A percentile compares a stretch with the other conserved stretches of the same genome.
Evolutionary conservation across 2,113 vertebrate genomes (phyloP).

Genomic region (Okapia johnstoni): DNA sequence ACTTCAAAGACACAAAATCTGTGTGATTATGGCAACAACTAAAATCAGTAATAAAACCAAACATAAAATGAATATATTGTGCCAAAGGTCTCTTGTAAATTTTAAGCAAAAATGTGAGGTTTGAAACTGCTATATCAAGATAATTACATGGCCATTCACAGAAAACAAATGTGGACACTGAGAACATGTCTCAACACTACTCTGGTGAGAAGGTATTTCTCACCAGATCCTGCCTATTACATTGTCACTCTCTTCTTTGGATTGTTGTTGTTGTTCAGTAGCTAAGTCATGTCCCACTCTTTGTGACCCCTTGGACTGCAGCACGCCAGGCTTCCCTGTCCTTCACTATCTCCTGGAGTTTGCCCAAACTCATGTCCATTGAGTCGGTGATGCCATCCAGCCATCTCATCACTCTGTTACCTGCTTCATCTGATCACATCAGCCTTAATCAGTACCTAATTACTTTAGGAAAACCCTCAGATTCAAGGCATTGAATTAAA

Average conservation of each 20-base stretch:
- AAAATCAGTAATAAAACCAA: slow-evolving; percentile 37
- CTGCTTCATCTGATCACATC: not conserved
- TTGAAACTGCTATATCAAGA: slow-evolving; percentile 11
- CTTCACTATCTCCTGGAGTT: not conserved
- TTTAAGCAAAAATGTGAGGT: slow-evolving; percentile 5
- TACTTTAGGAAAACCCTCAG: not conserved
- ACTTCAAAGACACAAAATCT: slow-evolving; percentile 27
- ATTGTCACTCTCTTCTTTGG: not conserved
- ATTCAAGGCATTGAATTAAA: slow-evolving; percentile 1
- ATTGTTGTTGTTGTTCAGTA: not conserved
- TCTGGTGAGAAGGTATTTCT: not conserved
- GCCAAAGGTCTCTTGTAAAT: not conserved
- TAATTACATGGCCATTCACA: not conserved
- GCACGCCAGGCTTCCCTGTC: not conserved
- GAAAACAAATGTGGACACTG: not conserved
- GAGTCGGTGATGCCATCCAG: not conserved
- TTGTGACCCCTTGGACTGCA: not conserved
- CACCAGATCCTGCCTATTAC: not conserved
- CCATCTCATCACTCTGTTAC: not conserved
- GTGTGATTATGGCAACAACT: slow-evolving; percentile 24
- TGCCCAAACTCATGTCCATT: not conserved
- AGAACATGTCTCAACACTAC: not conserved
- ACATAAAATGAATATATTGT: slow-evolving; percentile 27
- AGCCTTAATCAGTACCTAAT: not conserved
- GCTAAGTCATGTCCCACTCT: not conserved